Evolutionary conservation across 2,797 vertebrate species (phyloP).

Genomic region (Pseudochaenichthys georgianus): DNA sequence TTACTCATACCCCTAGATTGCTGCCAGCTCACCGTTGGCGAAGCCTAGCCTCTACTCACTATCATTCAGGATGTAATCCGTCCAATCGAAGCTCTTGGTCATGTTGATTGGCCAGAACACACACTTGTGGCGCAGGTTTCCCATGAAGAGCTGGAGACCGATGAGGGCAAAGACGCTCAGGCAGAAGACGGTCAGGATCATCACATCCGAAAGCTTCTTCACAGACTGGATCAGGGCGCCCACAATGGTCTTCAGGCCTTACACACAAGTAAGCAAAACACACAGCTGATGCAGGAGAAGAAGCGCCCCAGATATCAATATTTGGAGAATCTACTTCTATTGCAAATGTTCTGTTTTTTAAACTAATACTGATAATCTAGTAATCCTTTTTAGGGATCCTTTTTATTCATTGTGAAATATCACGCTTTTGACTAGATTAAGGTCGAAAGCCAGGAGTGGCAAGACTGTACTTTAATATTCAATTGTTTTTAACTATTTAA

Average conservation of each 20-base stretch:
- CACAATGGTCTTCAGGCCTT: constrained; percentile 99
- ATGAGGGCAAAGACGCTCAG: constrained; percentile 99
- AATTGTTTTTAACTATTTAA: background rate
- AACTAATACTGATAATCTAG: background rate
- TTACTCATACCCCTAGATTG: constrained; percentile 56
- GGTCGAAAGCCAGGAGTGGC: background rate
- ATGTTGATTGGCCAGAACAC: constrained; percentile 96
- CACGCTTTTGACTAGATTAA: constrained; percentile 14
- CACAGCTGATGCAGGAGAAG: constrained; percentile 64
- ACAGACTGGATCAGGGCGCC: constrained; percentile 99
- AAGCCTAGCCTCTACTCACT: constrained; percentile 85
- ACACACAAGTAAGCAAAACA: constrained; percentile 65
- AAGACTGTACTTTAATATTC: background rate
- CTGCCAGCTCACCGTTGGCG: constrained; percentile 58
- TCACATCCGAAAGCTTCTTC: constrained; percentile 99
- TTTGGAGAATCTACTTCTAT: constrained; percentile 11
- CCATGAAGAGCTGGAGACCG: constrained; percentile 99
- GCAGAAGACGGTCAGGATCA: constrained; percentile 99
- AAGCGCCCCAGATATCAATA: background rate
- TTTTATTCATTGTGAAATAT: background rate
- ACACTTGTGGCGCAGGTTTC: constrained; percentile 97
- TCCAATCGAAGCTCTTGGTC: constrained; percentile 91
- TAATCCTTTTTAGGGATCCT: background rate
- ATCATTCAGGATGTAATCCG: constrained; percentile 95
- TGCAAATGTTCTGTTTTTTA: background rate